A percentile compares a stretch with the other conserved stretches of the same genome.
phyloP scores from a whole-genome alignment of 53 echinoderm and acorn worm species.

The Echinometra lucunter region DNA sequence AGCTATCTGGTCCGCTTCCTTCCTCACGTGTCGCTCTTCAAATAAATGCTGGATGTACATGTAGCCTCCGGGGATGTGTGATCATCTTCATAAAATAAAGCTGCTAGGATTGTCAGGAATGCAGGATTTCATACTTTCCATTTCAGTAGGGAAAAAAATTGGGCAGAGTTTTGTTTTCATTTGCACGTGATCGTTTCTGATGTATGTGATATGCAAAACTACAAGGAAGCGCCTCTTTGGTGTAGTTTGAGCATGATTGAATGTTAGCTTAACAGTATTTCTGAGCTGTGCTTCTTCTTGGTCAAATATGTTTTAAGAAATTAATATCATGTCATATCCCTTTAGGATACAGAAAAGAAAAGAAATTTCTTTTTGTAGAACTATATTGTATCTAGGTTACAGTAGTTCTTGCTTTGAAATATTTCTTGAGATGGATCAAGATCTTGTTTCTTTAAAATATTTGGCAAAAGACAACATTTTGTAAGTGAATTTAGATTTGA shows the following conservation, averaged over 20 bases:
- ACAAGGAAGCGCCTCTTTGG: conserved; percentile 10
- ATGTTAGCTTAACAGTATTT: conserved; percentile 22
- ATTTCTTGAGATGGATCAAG: too few relatives aligned
- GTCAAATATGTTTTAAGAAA: background rate
- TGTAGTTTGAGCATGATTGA: conserved; percentile 34
- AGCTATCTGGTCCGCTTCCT: background rate
- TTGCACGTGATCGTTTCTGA: background rate
- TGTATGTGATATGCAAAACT: background rate
- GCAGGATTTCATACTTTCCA: conserved; percentile 17
- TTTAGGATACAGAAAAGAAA: background rate
- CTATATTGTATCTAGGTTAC: too few relatives aligned
- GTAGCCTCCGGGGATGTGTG: background rate
- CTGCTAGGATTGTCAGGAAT: conserved; percentile 10
- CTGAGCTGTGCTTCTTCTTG: background rate
- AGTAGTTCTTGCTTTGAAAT: too few relatives aligned
- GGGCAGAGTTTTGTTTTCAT: conserved; percentile 12
- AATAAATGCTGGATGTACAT: background rate
- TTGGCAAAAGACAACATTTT: too few relatives aligned
- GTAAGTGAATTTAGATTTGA: too few relatives aligned
- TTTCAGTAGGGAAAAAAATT: background rate
- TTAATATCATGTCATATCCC: background rate
- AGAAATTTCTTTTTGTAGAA: too few relatives aligned
- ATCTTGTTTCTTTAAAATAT: too few relatives aligned
- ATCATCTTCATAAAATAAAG: conserved; percentile 16
- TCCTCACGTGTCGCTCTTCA: conserved; percentile 8